Conservation (phyloP, 2,888 invertebrate genomes). For the Willowsia nigromaculata region DNA sequence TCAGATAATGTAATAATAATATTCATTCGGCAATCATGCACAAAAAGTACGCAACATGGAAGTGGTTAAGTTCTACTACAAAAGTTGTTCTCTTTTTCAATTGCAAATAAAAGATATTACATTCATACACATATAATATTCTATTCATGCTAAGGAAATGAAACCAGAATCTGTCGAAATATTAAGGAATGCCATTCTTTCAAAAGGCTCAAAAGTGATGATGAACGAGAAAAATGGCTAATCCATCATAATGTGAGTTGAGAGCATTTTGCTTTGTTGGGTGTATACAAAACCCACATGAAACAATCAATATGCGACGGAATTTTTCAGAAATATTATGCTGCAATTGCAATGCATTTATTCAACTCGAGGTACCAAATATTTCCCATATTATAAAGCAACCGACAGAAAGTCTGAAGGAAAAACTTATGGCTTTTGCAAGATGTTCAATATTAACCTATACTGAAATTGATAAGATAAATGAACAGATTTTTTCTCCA, state of each 20-base stretch:
- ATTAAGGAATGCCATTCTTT: conserved; percentile 42
- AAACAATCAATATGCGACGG: background rate
- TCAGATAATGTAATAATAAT: background rate
- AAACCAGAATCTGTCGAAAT: conserved; percentile 65
- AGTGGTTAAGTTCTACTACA: background rate
- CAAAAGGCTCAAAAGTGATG: conserved; percentile 64
- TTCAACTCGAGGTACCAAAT: background rate
- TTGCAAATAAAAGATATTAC: background rate
- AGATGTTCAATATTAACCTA: too few species aligned
- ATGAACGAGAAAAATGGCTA: conserved; percentile 73
- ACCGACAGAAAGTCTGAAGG: too few species aligned
- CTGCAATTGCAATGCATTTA: background rate
- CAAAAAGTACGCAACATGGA: conserved; percentile 11
- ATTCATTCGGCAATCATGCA: conserved; percentile 38
- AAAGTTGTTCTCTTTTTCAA: conserved; percentile 9
- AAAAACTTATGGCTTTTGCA: too few species aligned
- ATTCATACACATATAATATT: background rate
- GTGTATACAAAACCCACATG: background rate
- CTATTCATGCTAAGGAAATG: background rate
- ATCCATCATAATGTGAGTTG: conserved; percentile 70
- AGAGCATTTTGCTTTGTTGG: conserved; percentile 20
- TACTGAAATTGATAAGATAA: too few species aligned
- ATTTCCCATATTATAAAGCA: too few species aligned
- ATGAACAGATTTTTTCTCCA: too few species aligned
- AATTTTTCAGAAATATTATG: background rate